Evolutionary conservation across 2,797 vertebrate genomes (phyloP), one percentile per base, ranked within the genome.

Genomic region (Loriculus beryllinus): DNA sequence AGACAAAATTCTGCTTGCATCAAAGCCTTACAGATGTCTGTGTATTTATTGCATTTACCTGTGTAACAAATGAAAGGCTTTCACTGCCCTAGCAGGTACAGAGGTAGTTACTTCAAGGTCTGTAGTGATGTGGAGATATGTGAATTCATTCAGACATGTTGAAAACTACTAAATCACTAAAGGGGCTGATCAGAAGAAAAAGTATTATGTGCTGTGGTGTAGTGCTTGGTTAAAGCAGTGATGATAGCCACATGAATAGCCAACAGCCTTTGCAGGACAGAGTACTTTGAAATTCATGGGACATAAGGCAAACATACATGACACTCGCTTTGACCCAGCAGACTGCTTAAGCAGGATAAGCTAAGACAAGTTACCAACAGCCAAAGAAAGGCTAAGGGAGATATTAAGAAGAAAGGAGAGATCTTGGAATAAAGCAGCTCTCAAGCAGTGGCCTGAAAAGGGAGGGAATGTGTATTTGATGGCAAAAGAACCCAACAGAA

Each of bases 231-330:
- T 56, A 62, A 52, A 51, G 42, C 3, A 7, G n/a, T 23, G 65
- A 40, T 54, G 69, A 74, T 6, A 65, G 82, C 63, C 26, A 23
- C 82, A 23, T 15, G 90, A 75, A 79, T 14, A 69, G 72, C 31
- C 65, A 86, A 8, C 54, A 67, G 70, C n/a, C 28, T 78, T 65
- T 65, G 57, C 72, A 81, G 80, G 67, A 62, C 68, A 64, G 72
- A 47, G 62, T 28, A 22, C 67, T 95, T 91, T 60, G 40, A 88
- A 88, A 92, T 94, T 88, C 94, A 95, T 84, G 70, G 80, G 67
- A 67, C 31, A 4, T 1, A 67, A 59, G 82, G 67, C 88, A 95
- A 93, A 95, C 77, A 93, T 60, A 22, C 42, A 21, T 91, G 88
- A 83, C 88, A 79, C 85, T 82, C 3, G 0, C 39, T 88, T 65